Conservation (phyloP, 2,113 vertebrate genomes). For the Corapipo altera region DNA sequence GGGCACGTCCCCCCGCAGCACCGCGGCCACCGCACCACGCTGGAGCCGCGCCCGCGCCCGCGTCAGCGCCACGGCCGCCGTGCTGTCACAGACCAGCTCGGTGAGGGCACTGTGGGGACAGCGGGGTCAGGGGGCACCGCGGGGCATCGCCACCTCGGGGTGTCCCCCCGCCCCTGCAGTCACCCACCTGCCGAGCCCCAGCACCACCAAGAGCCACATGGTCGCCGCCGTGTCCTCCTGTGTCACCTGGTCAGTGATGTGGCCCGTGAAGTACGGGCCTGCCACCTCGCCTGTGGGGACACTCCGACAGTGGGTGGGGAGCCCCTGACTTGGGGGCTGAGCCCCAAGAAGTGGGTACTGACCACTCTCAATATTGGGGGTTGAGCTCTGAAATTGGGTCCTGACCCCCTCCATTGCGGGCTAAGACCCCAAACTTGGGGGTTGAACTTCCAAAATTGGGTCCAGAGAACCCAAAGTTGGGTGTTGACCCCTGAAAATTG, state of each 20-base stretch:
- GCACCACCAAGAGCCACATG: background rate
- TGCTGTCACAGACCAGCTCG: background rate
- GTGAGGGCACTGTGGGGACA: background rate
- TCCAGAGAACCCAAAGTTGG: too few species aligned
- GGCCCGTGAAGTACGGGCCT: background rate
- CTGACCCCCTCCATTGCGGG: too few species aligned
- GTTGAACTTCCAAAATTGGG: background rate
- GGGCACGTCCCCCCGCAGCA: background rate
- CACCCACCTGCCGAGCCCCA: background rate
- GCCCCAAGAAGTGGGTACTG: background rate
- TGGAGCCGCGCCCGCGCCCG: background rate
- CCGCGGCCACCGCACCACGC: background rate
- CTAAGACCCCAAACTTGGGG: too few species aligned
- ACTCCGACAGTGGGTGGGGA: background rate
- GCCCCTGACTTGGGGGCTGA: fast-evolving
- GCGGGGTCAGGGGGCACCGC: fast-evolving
- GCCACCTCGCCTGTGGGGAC: background rate
- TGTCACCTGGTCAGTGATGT: background rate
- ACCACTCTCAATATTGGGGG: background rate
- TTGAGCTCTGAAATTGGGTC: background rate
- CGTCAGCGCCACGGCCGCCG: background rate
- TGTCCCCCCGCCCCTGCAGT: background rate
- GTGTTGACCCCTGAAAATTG: background rate
- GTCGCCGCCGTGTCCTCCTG: background rate
- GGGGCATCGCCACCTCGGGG: background rate